Conservation (phyloP, 2,113 vertebrate genomes). For the Podilymbus podiceps region DNA sequence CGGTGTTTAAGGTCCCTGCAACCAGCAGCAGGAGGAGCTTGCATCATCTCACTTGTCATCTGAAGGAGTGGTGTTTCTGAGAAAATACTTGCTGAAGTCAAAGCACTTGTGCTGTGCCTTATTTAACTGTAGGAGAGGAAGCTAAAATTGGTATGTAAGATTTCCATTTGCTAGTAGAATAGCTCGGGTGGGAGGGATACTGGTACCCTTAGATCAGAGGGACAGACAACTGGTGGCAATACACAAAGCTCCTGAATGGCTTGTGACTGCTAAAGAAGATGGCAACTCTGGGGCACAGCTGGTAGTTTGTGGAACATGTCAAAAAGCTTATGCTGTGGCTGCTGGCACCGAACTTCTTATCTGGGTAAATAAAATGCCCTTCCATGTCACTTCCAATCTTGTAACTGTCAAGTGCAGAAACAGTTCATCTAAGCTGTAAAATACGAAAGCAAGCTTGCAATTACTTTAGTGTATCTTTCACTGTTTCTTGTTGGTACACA, state of each 20-base stretch:
- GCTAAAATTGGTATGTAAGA: not conserved
- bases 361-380: constrained; percentile 38
- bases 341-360: not conserved
- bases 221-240: not conserved
- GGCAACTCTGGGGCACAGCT: constrained; percentile 48
- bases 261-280: not conserved
- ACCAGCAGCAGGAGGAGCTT: not conserved
- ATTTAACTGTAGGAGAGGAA: not conserved
- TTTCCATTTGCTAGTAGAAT: not conserved
- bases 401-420: constrained; percentile 1
- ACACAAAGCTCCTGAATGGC: not conserved
- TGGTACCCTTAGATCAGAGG: not conserved
- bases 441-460: not conserved
- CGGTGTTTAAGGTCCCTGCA: not conserved
- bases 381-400: constrained; percentile 34
- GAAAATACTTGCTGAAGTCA: not conserved
- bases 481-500: not conserved
- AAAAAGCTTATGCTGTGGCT: constrained; percentile 56
- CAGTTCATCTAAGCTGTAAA: not conserved
- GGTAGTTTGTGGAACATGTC: constrained; percentile 28
- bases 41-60: not conserved
- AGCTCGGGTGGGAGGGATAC: not conserved
- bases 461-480: not conserved
- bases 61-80: not conserved
- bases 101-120: not conserved